A percentile compares a stretch with the other conserved stretches of the same genome.
phyloP scores from a whole-genome alignment of 2,888 invertebrate species.

The Noctua comes region DNA sequence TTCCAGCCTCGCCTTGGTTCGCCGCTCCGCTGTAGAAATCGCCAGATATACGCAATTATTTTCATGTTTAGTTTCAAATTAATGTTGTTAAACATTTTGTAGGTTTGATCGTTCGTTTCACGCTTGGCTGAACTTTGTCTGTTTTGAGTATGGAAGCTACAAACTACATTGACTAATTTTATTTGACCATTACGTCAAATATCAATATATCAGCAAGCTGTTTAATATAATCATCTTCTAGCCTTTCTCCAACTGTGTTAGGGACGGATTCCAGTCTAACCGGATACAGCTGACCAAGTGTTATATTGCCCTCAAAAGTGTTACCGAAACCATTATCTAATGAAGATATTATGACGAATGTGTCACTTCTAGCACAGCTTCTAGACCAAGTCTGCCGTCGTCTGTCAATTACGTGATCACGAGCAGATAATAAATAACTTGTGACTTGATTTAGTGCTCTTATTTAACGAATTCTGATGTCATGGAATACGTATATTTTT shows the following conservation, averaged over 20 bases:
- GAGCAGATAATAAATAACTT: constrained; percentile 28
- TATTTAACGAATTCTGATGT: constrained; percentile 42
- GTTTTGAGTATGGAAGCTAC: neutral
- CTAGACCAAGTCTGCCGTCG: constrained; percentile 4
- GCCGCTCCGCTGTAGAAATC: constrained; percentile 69
- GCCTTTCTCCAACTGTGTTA: neutral
- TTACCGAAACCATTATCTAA: constrained; percentile 35
- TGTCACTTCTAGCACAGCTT: constrained; percentile 17
- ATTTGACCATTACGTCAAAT: neutral
- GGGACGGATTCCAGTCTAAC: neutral
- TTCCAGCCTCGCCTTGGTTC: constrained; percentile 63
- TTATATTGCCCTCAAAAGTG: constrained; percentile 22
- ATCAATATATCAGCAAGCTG: neutral
- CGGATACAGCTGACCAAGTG: neutral
- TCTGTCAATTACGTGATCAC: constrained; percentile 48
- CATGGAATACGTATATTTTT: constrained; percentile 28
- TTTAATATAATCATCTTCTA: neutral
- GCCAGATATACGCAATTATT: constrained; percentile 67
- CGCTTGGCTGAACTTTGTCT: constrained; percentile 23
- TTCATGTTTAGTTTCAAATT: constrained; percentile 65
- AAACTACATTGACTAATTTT: neutral
- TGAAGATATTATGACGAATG: constrained; percentile 34
- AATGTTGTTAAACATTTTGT: constrained; percentile 52
- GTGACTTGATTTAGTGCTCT: constrained; percentile 36
- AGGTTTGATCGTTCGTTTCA: constrained; percentile 35